These are phyloP conservation scores for Parazoanthus darwini DNA, from an alignment of 92 coral and sea anemone species.

Conservation along the genomic window DNA sequence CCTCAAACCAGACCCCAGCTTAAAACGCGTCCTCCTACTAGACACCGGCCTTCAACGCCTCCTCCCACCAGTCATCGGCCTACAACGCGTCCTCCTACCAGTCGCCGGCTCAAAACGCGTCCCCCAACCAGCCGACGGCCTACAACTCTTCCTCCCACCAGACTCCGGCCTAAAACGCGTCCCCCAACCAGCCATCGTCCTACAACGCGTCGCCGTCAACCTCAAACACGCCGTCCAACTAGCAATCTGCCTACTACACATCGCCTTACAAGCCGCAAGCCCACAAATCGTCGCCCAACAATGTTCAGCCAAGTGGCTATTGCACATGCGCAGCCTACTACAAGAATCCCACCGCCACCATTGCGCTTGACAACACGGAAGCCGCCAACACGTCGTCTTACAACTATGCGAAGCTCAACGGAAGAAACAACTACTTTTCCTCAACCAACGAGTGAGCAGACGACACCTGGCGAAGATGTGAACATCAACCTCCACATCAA, in stretches of 20 bases:
- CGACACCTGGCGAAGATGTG: constrained; percentile 29
- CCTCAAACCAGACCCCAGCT: not conserved
- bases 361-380: not conserved
- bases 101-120: not conserved
- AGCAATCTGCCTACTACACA: not conserved
- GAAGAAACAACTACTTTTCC: not conserved
- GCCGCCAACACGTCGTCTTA: not conserved
- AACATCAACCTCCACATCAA: constrained; percentile 41
- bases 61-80: not conserved
- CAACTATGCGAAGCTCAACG: not conserved
- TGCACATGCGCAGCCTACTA: not conserved
- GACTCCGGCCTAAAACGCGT: not conserved
- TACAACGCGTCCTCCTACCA: constrained; percentile 10
- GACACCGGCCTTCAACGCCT: not conserved
- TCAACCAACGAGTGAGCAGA: constrained; percentile 1
- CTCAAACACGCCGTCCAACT: not conserved
- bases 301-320: constrained; percentile 19
- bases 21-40: not conserved
- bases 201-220: not conserved
- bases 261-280: not conserved
- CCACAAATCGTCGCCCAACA: constrained; percentile 12
- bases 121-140: not conserved
- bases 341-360: not conserved
- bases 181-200: not conserved
- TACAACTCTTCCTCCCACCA: constrained; percentile 11